A percentile compares a stretch with the other conserved stretches of the same genome.
phyloP scores from a whole-genome alignment of 2,888 invertebrate genomes.

The Phaonia tiefii region DNA sequence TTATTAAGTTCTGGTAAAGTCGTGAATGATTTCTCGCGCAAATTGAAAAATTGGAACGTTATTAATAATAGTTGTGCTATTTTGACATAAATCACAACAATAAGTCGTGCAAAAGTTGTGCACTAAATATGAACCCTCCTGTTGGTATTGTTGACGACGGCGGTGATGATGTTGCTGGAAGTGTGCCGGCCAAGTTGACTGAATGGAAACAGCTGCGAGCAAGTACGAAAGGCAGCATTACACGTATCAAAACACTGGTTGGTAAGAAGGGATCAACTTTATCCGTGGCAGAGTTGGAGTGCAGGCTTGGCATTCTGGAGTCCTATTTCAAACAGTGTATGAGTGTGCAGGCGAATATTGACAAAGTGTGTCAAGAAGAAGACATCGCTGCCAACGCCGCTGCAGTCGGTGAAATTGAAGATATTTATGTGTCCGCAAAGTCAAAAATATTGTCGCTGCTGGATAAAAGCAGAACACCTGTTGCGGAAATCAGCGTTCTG shows the following conservation, averaged over 20 bases:
- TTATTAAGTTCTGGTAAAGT: too few species aligned
- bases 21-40: too few species aligned
- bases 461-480: too few species aligned
- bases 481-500: slow-evolving; percentile 41
- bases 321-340: slow-evolving; percentile 62
- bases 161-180: too few species aligned
- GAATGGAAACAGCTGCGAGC: too few species aligned
- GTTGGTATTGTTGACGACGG: too few species aligned
- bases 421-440: slow-evolving; percentile 40
- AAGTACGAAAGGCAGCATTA: slow-evolving; percentile 58
- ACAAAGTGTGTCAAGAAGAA: slow-evolving; percentile 20
- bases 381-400: not conserved
- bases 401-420: slow-evolving; percentile 25
- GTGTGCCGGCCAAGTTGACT: too few species aligned
- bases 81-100: too few species aligned
- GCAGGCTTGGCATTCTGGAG: slow-evolving; percentile 63
- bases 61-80: too few species aligned
- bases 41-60: too few species aligned
- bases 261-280: slow-evolving; percentile 42
- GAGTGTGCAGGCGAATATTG: slow-evolving; percentile 55
- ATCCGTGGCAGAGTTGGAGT: slow-evolving; percentile 56
- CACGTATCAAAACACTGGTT: slow-evolving; percentile 56
- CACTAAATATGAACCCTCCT: too few species aligned
- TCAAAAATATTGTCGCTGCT: slow-evolving; percentile 51
- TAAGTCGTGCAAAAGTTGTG: too few species aligned